Conservation (phyloP, 2,797 vertebrate genomes). For the Ptychadena robeensis region DNA sequence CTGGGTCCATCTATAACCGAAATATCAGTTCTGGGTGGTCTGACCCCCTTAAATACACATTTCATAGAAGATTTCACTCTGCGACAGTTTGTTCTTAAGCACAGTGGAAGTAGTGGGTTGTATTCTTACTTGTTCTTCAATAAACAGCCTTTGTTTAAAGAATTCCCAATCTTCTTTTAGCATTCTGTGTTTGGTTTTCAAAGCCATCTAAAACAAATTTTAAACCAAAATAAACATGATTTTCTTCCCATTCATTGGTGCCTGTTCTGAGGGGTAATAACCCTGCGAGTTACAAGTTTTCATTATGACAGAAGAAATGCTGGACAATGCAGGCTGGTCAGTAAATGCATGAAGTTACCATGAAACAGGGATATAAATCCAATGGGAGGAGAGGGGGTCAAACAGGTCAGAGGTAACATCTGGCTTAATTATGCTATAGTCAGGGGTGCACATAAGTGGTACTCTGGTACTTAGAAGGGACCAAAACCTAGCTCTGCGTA, state of each 20-base stretch:
- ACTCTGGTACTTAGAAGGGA: too few relatives aligned
- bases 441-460: too few relatives aligned
- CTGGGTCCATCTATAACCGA: neutral
- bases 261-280: too few relatives aligned
- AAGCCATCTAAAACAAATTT: constrained; percentile 80
- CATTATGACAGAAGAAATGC: neutral
- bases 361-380: too few relatives aligned
- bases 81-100: constrained; percentile 22
- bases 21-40: neutral
- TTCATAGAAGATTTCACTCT: neutral
- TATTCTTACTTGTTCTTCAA: constrained; percentile 90
- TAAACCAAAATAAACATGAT: constrained; percentile 52
- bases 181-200: constrained; percentile 91
- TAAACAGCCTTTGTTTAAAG: constrained; percentile 91
- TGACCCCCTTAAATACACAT: neutral
- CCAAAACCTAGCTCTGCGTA: too few relatives aligned
- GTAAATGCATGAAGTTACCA: neutral
- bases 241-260: neutral
- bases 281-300: neutral
- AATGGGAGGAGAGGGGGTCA: too few relatives aligned
- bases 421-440: too few relatives aligned
- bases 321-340: neutral
- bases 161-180: constrained; percentile 96
- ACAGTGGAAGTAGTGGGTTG: constrained; percentile 32
- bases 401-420: too few relatives aligned